Evolutionary conservation across 2,797 vertebrate species (phyloP), one percentile per base, ranked within the genome.

Genomic region (Poecilia picta): DNA sequence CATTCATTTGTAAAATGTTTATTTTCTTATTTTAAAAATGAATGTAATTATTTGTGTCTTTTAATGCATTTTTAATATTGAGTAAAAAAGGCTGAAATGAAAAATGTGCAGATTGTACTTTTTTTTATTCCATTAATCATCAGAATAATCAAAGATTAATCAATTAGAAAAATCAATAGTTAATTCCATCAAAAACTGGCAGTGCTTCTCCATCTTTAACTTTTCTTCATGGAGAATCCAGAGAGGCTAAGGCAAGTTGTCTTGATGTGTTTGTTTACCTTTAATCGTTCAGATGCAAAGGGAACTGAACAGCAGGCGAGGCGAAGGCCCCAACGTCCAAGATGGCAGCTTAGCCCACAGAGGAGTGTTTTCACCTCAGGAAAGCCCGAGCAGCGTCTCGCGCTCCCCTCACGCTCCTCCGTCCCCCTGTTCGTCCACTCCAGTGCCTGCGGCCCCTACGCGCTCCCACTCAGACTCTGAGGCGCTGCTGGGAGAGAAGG

Each of bases 391-490:
- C 81, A 86, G 23, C 5, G 80, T 80, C 55, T 93, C 91, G 3
- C 83, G 86, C 2, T 94, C 91, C 0, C 92, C 96, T 11, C 94
- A 89, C 0, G 18, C 87, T 0, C 77, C 85, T 0, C 85, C 81
- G 39, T 89, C 86, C 31, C 92, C 95, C 68, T 89, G 89, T 15
- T 31, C 8, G 1, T 90, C 0, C 47, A 87, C 94, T 0, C 77
- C 89, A 0, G 7, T 86, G 36, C 64, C 86, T 8, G 72, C 18
- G 25, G 84, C 73, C 0, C 81, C 91, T 46, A 78, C 87, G 2
- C 96, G 97, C 88, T 97, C 97, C 77, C 96, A 96, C 84, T 95
- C 96, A 0, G 97, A 98, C 72, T 95, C 97, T 0, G 98, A 98
- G 16, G 93, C 95, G 51, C 86, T 91, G 6, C 94, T 96, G 80